These are phyloP conservation scores for Syrmaticus mikado DNA, from an alignment of 2,113 vertebrate genomes.

Conservation along the genomic window DNA sequence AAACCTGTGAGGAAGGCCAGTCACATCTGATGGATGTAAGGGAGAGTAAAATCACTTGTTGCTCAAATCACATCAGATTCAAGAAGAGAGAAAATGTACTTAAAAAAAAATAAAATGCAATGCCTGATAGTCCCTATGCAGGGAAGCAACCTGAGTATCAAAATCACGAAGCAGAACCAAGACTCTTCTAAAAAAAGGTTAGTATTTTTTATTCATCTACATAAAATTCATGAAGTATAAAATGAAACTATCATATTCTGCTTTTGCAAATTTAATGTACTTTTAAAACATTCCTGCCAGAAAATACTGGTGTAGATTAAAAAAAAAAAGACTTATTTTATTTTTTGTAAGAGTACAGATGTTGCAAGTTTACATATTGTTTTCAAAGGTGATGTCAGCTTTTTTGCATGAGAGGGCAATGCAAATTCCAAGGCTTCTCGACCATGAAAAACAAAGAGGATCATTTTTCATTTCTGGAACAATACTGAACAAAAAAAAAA, in stretches of 20 bases:
- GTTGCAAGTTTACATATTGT: neutral
- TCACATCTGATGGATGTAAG: neutral
- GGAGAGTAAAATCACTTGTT: fast-evolving
- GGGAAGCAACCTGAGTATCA: neutral
- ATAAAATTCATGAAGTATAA: neutral
- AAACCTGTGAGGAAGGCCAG: neutral
- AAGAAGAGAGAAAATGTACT: neutral
- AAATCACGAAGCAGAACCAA: neutral
- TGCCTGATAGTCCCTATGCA: neutral
- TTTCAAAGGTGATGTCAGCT: neutral
- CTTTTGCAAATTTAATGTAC: neutral
- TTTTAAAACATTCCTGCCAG: neutral
- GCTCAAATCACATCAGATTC: neutral
- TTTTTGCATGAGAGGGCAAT: neutral
- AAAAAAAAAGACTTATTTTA: neutral
- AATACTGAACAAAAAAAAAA: neutral
- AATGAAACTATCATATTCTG: neutral
- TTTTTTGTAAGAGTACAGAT: neutral
- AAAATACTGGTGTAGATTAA: neutral
- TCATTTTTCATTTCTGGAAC: neutral
- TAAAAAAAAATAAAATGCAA: neutral
- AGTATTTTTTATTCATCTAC: neutral
- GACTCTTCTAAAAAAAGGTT: neutral
- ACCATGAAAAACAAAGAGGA: neutral
- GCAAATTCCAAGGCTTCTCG: neutral